A percentile compares a stretch with the other conserved stretches of the same genome.
Evolutionary conservation across 2,888 invertebrate genomes (phyloP).

Genomic region (Melipona bicolor): DNA sequence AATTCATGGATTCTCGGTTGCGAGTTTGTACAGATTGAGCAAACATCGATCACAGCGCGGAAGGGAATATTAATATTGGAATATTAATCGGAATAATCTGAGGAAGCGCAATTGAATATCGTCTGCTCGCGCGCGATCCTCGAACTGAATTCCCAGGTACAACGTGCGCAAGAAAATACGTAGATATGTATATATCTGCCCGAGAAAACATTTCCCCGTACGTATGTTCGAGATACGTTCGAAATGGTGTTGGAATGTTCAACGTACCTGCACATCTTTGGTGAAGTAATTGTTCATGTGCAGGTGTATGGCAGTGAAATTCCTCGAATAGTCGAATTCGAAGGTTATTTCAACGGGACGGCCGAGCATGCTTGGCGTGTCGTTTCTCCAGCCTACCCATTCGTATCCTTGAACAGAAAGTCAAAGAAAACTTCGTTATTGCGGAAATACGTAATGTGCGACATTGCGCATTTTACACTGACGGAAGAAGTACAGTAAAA

Average conservation of each 20-base stretch:
- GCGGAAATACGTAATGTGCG: not conserved
- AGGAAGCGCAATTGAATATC: slow-evolving; percentile 20
- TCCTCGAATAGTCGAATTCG: slow-evolving; percentile 91
- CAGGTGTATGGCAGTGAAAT: slow-evolving; percentile 90
- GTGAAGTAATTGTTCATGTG: slow-evolving; percentile 92
- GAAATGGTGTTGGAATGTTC: slow-evolving; percentile 1
- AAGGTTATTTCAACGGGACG: slow-evolving; percentile 90
- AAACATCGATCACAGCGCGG: slow-evolving; percentile 8
- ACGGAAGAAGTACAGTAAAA: too few relatives aligned
- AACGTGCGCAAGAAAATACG: slow-evolving; percentile 19
- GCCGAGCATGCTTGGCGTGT: slow-evolving; percentile 87
- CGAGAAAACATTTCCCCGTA: not conserved
- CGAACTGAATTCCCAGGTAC: slow-evolving; percentile 18
- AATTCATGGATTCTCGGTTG: slow-evolving; percentile 24
- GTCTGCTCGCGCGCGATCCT: not conserved
- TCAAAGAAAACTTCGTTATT: not conserved
- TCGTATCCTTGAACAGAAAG: slow-evolving; percentile 87
- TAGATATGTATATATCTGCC: too few relatives aligned
- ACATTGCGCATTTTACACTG: too few relatives aligned
- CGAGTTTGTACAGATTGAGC: slow-evolving; percentile 6
- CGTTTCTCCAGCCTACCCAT: slow-evolving; percentile 94
- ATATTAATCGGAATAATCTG: slow-evolving; percentile 35
- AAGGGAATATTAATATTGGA: slow-evolving; percentile 11
- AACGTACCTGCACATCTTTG: slow-evolving; percentile 89
- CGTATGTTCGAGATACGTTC: not conserved